Conservation (phyloP, 1,140 invertebrate species). For the Neuroterus valhalla region DNA sequence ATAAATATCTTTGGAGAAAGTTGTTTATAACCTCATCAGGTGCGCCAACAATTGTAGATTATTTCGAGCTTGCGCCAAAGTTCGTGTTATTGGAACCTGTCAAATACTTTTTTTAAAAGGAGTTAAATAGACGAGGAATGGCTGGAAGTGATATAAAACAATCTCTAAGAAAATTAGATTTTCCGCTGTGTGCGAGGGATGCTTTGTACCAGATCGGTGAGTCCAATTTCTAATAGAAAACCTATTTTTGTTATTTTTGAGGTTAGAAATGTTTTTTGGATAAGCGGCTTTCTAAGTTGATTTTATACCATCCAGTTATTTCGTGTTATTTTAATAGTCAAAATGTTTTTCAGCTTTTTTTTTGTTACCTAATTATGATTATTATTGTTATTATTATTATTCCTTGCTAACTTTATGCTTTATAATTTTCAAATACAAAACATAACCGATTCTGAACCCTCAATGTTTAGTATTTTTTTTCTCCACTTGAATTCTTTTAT, state of each 20-base stretch:
- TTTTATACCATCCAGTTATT: not conserved
- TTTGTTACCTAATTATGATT: no score
- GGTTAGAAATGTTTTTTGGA: conserved; percentile 31
- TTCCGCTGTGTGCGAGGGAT: conserved; percentile 80
- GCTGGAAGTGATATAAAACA: conserved; percentile 70
- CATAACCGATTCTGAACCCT: no score
- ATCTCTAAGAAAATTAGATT: conserved; percentile 78
- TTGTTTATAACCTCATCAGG: not conserved
- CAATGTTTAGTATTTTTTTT: no score
- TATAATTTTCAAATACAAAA: no score
- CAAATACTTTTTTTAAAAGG: not conserved
- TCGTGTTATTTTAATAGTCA: no score
- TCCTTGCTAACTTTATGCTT: no score
- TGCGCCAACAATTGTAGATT: not conserved
- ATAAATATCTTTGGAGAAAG: no score
- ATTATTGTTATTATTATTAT: no score
- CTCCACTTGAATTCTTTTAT: no score
- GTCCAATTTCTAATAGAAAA: conserved; percentile 61
- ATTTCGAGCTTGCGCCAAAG: not conserved
- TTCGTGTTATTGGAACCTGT: conserved; percentile 11
- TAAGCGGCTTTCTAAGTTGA: not conserved
- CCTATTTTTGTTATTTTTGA: conserved; percentile 36
- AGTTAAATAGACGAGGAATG: conserved; percentile 48
- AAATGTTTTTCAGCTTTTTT: no score
- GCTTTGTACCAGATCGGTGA: conserved; percentile 79